Base-by-base conservation (phyloP, 1,140 invertebrate species). In the Drosophila repleta region DNA sequence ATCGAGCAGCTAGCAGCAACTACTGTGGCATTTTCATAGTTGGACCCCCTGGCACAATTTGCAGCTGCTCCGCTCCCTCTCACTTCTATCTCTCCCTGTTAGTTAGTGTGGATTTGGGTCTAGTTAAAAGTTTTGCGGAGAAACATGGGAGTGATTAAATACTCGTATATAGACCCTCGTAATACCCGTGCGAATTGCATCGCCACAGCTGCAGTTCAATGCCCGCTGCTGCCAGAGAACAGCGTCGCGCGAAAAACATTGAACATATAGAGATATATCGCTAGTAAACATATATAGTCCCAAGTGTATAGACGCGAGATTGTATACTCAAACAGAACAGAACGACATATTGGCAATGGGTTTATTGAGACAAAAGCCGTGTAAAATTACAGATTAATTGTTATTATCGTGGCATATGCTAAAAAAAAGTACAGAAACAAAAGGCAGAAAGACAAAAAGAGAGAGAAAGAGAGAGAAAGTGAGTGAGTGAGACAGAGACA, bases 301-400 rank as follows among this genome's bases (percentile, higher is more conserved):
- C 13, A 21, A 17, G 46, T 29, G 32, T 37, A 35, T 35, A 17
- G 18, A 32, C 39, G 10, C 11, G 26, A 52, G n/a, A 20, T 20
- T 26, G 37, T 41, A 18, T 56, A 11, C 29, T 35, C 11, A 35
- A 35, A 35, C 32, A 35, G 67, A 56, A 62, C 55, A 43, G 41
- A 29, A 20, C 55, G 39, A 65, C 41, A 62, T 73, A 84, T 84
- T 69, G 67, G 61, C 63, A 51, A 76, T 75, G 62, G 56, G 60
- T 24, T 79, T 72, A 84, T 79, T 52, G 67, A 35, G 61, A 57
- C 53, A 78, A 64, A 57, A 58, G 60, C 53, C 37, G 46, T 63
- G 48, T 67, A 48, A 62, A 64, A 68, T 76, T 68, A 62, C 68
- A 80, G 68, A 80, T 74, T 70, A 76, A 83, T 76, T 85, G 57